Evolutionary conservation across 2,113 vertebrate species (phyloP).

Genomic region (Haemorhous mexicanus): DNA sequence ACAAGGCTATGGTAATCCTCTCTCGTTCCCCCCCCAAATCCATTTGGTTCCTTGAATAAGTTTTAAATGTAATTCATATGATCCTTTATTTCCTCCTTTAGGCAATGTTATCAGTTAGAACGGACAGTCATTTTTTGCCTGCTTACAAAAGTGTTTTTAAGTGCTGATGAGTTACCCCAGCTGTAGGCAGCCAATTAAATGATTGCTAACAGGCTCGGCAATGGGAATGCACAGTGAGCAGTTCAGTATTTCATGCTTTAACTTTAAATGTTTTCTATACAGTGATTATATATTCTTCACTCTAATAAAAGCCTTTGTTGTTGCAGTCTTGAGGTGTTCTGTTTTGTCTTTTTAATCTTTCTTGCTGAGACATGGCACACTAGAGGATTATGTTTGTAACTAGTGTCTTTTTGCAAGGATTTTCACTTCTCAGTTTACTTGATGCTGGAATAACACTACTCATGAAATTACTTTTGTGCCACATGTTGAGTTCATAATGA

Average conservation of each 20-base stretch:
- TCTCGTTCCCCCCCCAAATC: not conserved
- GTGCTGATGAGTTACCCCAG: not conserved
- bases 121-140: slow-evolving; percentile 24
- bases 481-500: slow-evolving; percentile 6
- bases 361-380: not conserved
- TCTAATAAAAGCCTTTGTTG: slow-evolving; percentile 53
- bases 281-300: slow-evolving; percentile 7
- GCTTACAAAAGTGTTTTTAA: slow-evolving; percentile 26
- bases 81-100: not conserved
- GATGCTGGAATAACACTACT: not conserved
- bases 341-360: slow-evolving; percentile 13
- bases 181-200: slow-evolving; percentile 21
- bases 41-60: not conserved
- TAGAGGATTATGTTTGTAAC: not conserved
- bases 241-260: slow-evolving; percentile 1
- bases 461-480: not conserved
- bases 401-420: not conserved
- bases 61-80: not conserved
- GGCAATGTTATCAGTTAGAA: not conserved
- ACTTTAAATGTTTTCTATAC: slow-evolving; percentile 30
- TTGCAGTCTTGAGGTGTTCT: not conserved
- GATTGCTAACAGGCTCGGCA: not conserved
- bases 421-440: not conserved
- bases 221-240: not conserved
- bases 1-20: not conserved